A percentile compares a stretch with the other conserved stretches of the same genome.
phyloP scores from a whole-genome alignment of 2,797 vertebrate genomes.

The Sebastes jordani region DNA sequence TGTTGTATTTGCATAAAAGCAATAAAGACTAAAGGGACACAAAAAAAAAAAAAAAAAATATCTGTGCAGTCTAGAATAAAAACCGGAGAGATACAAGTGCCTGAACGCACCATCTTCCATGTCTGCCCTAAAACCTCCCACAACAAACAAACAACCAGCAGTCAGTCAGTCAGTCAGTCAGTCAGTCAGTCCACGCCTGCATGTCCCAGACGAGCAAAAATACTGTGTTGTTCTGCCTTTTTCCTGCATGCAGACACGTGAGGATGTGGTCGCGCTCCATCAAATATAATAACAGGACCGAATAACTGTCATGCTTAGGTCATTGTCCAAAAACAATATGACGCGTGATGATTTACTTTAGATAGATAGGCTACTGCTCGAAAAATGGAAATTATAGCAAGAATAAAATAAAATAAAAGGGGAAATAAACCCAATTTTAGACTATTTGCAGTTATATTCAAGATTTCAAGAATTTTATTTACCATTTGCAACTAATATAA shows the following conservation, averaged over 20 bases:
- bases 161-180: no score
- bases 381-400: constrained; percentile 9
- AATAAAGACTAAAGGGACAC: no score
- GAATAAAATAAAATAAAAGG: not conserved
- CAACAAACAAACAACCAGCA: constrained; percentile 46
- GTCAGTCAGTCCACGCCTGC: constrained; percentile 26
- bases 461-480: no score
- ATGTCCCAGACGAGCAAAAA: constrained; percentile 52
- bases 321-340: constrained; percentile 59
- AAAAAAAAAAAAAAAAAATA: not conserved
- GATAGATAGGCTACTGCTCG: not conserved
- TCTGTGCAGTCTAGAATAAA: not conserved
- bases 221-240: constrained; percentile 49
- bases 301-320: constrained; percentile 53
- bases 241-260: constrained; percentile 49
- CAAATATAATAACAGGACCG: constrained; percentile 67
- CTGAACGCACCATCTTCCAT: not conserved
- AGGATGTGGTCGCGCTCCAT: constrained; percentile 71
- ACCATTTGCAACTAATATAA: no score
- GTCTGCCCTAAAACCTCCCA: not conserved
- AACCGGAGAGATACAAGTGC: not conserved
- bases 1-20: no score
- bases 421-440: not conserved
- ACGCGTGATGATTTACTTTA: constrained; percentile 42
- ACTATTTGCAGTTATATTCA: no score